Percentiles rank a stretch among this genome's conserved stretches.
phyloP scores from a whole-genome alignment of 2,888 invertebrate species.

The Tipula confusa region DNA sequence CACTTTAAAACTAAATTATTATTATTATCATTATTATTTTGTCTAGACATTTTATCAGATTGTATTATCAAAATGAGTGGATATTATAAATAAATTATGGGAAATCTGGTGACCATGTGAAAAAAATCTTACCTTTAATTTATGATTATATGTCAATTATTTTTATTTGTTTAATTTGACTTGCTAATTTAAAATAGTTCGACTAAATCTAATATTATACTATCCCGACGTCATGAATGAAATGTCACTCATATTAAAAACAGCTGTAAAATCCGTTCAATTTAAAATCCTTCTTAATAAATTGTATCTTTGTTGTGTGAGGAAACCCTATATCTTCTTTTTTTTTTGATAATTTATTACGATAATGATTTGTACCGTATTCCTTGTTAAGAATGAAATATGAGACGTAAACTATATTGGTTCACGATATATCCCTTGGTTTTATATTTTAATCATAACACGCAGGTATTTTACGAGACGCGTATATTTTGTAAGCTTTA shows the following conservation, averaged over 20 bases:
- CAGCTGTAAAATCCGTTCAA: too few species aligned
- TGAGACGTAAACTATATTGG: background rate
- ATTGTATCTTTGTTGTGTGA: background rate
- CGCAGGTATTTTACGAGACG: background rate
- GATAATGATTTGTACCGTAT: background rate
- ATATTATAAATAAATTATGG: background rate
- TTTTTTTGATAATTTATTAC: background rate
- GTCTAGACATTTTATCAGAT: slow-evolving; percentile 13
- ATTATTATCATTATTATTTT: background rate
- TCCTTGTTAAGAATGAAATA: background rate
- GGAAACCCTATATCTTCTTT: background rate
- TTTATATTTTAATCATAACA: background rate
- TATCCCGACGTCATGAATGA: too few species aligned
- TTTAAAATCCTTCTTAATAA: too few species aligned
- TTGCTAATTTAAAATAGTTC: too few species aligned
- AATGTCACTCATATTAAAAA: too few species aligned
- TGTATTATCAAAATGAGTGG: background rate
- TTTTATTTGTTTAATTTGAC: too few species aligned
- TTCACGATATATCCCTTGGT: background rate
- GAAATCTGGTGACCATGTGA: background rate
- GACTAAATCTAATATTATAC: too few species aligned
- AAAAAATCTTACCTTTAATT: too few species aligned
- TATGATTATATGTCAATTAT: too few species aligned
- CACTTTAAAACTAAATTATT: background rate
- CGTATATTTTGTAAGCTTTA: background rate